Evolutionary conservation across 1,140 invertebrate genomes (phyloP).

Genomic region (Heliconius hewitsoni): DNA sequence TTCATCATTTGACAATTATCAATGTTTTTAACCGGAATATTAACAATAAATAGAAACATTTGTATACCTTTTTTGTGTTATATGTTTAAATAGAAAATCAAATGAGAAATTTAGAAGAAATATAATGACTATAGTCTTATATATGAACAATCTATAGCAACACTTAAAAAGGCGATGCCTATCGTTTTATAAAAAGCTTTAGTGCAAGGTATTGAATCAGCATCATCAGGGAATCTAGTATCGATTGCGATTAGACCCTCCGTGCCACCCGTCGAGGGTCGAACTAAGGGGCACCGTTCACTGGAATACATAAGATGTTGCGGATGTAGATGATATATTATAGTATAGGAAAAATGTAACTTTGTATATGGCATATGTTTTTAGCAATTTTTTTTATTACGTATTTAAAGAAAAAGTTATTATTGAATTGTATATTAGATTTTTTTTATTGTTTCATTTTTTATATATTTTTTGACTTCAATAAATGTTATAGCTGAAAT

Average conservation of each 20-base stretch:
- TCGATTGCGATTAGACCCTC: conserved; percentile 60
- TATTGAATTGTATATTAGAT: too few species aligned
- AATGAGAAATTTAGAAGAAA: not conserved
- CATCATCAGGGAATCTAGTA: conserved; percentile 52
- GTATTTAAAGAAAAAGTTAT: too few species aligned
- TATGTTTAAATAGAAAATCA: too few species aligned
- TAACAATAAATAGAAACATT: too few species aligned
- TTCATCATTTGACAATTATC: too few species aligned
- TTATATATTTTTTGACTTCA: too few species aligned
- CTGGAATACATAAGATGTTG: conserved; percentile 21
- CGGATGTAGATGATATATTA: not conserved
- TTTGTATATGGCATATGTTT: too few species aligned
- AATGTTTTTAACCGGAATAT: too few species aligned
- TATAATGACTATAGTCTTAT: not conserved
- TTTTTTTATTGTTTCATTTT: too few species aligned
- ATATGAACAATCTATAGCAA: not conserved
- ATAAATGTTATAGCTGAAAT: too few species aligned
- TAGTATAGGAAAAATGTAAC: not conserved
- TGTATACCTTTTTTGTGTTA: too few species aligned
- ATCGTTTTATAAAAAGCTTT: not conserved
- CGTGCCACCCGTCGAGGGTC: conserved; percentile 42
- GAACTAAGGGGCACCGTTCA: conserved; percentile 34
- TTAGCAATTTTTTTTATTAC: not conserved
- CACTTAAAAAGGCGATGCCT: not conserved
- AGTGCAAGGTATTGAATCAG: conserved; percentile 36